These are phyloP conservation scores for Acrossocheilus wenchowensis DNA, from an alignment of 2,797 vertebrate species.

Conservation along the genomic window DNA sequence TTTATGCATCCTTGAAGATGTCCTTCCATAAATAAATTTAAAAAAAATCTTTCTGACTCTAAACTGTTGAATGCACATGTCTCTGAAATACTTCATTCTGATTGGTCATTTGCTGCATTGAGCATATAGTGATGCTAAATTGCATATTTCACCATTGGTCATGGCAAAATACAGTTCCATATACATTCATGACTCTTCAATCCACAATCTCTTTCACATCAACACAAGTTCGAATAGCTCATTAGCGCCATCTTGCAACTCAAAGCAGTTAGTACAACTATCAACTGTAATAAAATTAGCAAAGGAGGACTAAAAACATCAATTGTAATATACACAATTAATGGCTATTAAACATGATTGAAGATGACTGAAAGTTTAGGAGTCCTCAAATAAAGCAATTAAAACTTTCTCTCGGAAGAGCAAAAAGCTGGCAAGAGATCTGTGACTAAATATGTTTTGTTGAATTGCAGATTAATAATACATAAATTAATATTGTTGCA, in stretches of 20 bases:
- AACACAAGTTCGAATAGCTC: background rate
- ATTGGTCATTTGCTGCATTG: background rate
- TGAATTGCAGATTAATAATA: background rate
- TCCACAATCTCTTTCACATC: too few species aligned
- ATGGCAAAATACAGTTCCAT: background rate
- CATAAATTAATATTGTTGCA: background rate
- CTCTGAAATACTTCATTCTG: background rate
- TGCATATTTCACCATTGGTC: background rate
- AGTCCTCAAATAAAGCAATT: background rate
- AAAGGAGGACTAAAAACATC: background rate
- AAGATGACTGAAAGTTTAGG: background rate
- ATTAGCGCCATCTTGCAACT: slow-evolving; percentile 10
- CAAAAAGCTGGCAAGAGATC: background rate
- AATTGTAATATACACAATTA: background rate
- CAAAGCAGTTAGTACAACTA: background rate
- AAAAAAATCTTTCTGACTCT: background rate
- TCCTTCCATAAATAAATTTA: background rate
- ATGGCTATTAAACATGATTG: background rate
- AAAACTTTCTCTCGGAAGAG: background rate
- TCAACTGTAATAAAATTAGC: background rate
- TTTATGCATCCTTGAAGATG: background rate
- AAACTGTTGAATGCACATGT: background rate
- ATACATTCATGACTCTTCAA: background rate
- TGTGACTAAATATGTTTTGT: background rate
- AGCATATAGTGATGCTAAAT: background rate